Evolutionary conservation across 2,113 vertebrate species (phyloP).

Genomic region (Epinephelus moara): DNA sequence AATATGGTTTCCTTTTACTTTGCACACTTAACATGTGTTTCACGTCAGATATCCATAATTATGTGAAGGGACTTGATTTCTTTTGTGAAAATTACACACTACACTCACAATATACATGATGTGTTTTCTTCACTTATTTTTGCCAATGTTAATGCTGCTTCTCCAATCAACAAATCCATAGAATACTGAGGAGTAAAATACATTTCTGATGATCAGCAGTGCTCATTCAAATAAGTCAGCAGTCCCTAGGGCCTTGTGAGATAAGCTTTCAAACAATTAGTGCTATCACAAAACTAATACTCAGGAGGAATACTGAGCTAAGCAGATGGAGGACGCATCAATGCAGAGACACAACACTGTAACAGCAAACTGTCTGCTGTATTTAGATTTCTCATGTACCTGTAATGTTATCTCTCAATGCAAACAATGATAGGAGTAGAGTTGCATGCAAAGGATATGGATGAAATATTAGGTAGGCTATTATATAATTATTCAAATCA

Average conservation of each 20-base stretch:
- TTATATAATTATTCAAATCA: no score
- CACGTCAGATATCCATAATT: not conserved
- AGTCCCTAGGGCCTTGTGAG: conserved; percentile 34
- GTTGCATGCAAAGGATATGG: no score
- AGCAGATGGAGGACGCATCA: conserved; percentile 26
- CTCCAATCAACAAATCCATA: conserved; percentile 15
- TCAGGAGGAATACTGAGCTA: conserved; percentile 6
- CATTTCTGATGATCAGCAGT: conserved; percentile 38
- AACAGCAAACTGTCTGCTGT: not conserved
- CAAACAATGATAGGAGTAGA: no score
- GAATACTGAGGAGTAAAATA: conserved; percentile 13
- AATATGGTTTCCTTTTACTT: not conserved
- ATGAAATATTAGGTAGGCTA: no score
- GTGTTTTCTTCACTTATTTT: not conserved
- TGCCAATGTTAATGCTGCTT: not conserved
- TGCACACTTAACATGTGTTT: not conserved
- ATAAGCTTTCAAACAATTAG: conserved; percentile 64
- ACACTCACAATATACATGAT: not conserved
- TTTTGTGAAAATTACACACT: not conserved
- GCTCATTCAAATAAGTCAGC: conserved; percentile 39
- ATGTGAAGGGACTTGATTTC: not conserved
- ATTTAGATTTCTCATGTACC: no score
- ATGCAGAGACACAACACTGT: not conserved
- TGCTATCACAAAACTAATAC: conserved; percentile 48
- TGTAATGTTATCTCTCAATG: no score